These are phyloP conservation scores for Tipula helvola DNA, from an alignment of 2,888 invertebrate genomes.

Conservation along the genomic window DNA sequence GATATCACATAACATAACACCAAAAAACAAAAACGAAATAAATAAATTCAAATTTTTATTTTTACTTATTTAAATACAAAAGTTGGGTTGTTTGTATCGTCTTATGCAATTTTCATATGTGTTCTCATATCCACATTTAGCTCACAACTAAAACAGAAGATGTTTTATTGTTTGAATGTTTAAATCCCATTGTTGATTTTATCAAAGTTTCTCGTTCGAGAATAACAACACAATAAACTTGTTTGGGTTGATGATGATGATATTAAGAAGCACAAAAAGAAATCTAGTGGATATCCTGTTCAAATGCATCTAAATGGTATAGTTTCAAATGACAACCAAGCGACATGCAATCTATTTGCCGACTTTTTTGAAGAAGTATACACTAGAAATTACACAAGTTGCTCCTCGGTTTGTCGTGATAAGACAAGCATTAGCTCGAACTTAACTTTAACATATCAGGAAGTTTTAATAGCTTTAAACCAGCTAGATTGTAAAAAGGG, in stretches of 20 bases:
- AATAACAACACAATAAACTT: background rate
- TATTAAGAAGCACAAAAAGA: no score
- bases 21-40: background rate
- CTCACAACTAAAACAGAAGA: background rate
- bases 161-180: background rate
- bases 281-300: no score
- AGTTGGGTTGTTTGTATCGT: background rate
- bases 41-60: background rate
- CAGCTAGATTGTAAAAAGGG: no score
- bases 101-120: background rate
- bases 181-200: background rate
- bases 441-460: no score
- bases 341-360: no score
- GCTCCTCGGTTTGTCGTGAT: no score
- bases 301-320: no score
- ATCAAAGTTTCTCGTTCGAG: background rate
- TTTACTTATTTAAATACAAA: background rate
- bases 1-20: background rate
- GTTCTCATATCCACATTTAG: background rate
- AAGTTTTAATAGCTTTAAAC: no score
- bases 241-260: background rate
- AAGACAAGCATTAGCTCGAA: no score
- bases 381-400: no score
- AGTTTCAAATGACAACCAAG: no score
- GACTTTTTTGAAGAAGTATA: no score